phyloP scores from a whole-genome alignment of 2,113 vertebrate species.

The Poeciliopsis prolifica region DNA sequence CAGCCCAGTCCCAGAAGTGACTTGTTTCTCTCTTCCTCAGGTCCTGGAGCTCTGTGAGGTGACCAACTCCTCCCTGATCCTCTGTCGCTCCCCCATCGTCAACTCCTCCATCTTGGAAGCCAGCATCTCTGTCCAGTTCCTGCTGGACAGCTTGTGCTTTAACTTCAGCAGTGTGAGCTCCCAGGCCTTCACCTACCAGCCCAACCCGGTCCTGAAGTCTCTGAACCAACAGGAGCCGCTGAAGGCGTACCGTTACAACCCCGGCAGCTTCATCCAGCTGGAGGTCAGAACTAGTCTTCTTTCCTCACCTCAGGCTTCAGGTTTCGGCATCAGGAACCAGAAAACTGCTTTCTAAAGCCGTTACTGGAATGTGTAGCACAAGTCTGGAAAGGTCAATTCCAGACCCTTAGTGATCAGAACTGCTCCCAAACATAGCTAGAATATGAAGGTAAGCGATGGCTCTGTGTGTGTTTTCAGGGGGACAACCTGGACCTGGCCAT shows the following conservation, averaged over 20 bases:
- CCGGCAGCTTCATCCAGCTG: slow-evolving; percentile 95
- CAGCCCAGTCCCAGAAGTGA: not conserved
- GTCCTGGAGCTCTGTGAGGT: slow-evolving; percentile 87
- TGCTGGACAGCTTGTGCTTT: slow-evolving; percentile 92
- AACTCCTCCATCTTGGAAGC: slow-evolving; percentile 71
- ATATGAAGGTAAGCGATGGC: too few species aligned
- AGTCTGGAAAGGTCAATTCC: too few species aligned
- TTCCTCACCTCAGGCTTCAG: too few species aligned
- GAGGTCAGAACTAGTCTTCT: slow-evolving; percentile 81
- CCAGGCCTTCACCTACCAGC: slow-evolving; percentile 87
- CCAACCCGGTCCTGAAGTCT: slow-evolving; percentile 84
- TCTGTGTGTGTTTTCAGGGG: slow-evolving; percentile 77
- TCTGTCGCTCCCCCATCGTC: slow-evolving; percentile 89
- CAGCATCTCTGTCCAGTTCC: slow-evolving; percentile 85
- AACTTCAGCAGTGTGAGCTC: slow-evolving; percentile 85
- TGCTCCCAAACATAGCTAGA: too few species aligned
- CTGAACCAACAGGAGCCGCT: slow-evolving; percentile 86
- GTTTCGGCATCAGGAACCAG: too few species aligned
- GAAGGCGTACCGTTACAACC: slow-evolving; percentile 92
- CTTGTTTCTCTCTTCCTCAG: slow-evolving; percentile 67
- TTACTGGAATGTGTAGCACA: too few species aligned
- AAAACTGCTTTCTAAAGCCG: too few species aligned
- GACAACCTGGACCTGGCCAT: slow-evolving; percentile 96
- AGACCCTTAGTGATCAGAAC: too few species aligned
- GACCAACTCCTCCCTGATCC: slow-evolving; percentile 88